Evolutionary conservation across 1,140 invertebrate genomes (phyloP).

Genomic region (Nautilus pompilius): DNA sequence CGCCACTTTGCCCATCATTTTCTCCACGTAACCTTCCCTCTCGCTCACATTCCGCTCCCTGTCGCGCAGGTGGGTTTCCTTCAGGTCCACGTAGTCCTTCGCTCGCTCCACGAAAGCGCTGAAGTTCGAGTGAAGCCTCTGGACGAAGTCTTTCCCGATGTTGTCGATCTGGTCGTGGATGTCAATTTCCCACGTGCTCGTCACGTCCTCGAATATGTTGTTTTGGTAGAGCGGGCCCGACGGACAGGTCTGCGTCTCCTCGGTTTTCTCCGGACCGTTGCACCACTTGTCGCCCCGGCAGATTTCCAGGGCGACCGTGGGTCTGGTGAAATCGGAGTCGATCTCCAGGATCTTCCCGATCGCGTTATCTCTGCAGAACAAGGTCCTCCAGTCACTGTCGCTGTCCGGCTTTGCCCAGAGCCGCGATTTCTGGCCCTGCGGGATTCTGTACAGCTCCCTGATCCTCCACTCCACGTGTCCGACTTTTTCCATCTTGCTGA

Average conservation of each 20-base stretch:
- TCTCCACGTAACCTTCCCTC: constrained; percentile 25
- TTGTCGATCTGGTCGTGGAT: constrained; percentile 51
- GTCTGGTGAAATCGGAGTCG: constrained; percentile 46
- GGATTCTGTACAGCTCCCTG: constrained; percentile 34
- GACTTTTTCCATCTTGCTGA: constrained; percentile 51
- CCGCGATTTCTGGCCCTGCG: constrained; percentile 24
- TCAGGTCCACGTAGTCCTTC: constrained; percentile 40
- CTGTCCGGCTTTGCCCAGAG: constrained; percentile 44
- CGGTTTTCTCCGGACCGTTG: constrained; percentile 24
- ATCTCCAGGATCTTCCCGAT: constrained; percentile 41
- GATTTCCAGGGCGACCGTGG: constrained; percentile 38
- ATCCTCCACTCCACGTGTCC: constrained; percentile 45
- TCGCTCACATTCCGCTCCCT: constrained; percentile 30
- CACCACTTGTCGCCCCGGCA: constrained; percentile 30
- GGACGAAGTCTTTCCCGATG: constrained; percentile 40
- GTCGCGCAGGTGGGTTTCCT: constrained; percentile 36
- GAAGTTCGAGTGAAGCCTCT: constrained; percentile 44
- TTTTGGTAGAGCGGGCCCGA: constrained; percentile 38
- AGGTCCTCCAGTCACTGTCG: constrained; percentile 38
- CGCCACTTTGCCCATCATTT: constrained; percentile 21
- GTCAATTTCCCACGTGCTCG: constrained; percentile 44
- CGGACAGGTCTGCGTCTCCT: constrained; percentile 17
- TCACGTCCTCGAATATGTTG: constrained; percentile 47
- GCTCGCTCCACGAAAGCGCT: constrained; percentile 42
- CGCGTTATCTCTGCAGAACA: constrained; percentile 37